These are phyloP conservation scores for Malurus melanocephalus DNA, from an alignment of 2,113 vertebrate genomes.

Conservation along the genomic window DNA sequence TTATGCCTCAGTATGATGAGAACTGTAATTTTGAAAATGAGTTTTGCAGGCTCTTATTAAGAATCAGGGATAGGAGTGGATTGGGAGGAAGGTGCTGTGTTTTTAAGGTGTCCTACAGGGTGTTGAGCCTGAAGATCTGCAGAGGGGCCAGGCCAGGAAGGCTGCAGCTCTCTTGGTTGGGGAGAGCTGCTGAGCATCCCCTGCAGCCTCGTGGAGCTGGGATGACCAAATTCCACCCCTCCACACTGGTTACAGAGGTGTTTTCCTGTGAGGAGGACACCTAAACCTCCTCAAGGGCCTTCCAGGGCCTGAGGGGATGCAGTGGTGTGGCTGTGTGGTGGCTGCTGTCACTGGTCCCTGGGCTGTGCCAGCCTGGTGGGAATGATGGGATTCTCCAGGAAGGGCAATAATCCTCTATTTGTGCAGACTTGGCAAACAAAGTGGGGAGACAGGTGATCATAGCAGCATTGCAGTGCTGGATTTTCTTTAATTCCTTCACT, in stretches of 20 bases:
- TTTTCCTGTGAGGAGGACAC: neutral
- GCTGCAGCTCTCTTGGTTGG: neutral
- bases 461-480: too few species aligned
- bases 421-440: neutral
- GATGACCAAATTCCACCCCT: neutral
- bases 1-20: neutral
- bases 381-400: neutral
- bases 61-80: neutral
- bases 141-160: neutral
- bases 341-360: neutral
- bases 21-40: neutral
- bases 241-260: neutral
- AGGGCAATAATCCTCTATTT: neutral
- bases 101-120: neutral
- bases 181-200: neutral
- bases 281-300: neutral
- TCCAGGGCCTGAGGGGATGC: accelerated
- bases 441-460: neutral
- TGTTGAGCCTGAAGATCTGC: neutral
- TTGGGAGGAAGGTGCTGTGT: neutral
- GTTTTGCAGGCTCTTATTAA: neutral
- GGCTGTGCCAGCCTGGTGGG: neutral
- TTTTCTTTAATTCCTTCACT: neutral
- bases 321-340: neutral
- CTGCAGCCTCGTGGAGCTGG: neutral